Percentiles rank a stretch among this genome's conserved stretches.
Conservation (phyloP, 2,113 vertebrate species). For the Lophura nycthemera region DNA sequence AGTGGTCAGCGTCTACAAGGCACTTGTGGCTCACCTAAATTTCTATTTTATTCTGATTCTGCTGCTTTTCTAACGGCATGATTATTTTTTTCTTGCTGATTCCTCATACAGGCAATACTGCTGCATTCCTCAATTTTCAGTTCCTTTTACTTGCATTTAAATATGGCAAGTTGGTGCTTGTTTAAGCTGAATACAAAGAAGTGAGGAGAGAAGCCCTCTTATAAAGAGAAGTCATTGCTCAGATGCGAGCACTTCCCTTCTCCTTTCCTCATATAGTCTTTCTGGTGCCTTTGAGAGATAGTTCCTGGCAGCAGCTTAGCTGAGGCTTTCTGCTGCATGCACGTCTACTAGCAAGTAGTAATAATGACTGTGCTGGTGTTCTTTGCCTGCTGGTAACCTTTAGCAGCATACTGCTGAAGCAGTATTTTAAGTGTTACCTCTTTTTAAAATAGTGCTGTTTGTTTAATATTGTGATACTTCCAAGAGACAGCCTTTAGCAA, state of each 20-base stretch:
- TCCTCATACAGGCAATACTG: background rate
- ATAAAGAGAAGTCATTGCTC: background rate
- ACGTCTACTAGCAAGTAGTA: background rate
- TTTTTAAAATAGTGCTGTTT: background rate
- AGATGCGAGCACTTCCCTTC: background rate
- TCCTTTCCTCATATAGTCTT: background rate
- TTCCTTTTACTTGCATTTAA: background rate
- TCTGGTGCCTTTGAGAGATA: background rate
- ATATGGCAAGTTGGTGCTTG: background rate
- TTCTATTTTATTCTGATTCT: background rate
- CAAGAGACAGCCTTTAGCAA: background rate
- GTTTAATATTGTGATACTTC: background rate
- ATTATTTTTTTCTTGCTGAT: background rate
- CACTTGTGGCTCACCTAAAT: background rate
- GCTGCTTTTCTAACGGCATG: background rate
- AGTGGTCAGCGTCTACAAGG: background rate
- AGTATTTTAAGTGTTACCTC: background rate
- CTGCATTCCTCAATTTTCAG: background rate
- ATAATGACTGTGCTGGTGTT: background rate
- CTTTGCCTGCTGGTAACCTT: background rate
- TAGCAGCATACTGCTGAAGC: background rate
- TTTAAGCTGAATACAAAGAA: background rate
- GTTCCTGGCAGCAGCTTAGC: too few species aligned
- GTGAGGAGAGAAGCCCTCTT: background rate
- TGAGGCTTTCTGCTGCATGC: background rate